Base-by-base conservation (phyloP, 2,888 invertebrate species). In the Atherix ibis region DNA sequence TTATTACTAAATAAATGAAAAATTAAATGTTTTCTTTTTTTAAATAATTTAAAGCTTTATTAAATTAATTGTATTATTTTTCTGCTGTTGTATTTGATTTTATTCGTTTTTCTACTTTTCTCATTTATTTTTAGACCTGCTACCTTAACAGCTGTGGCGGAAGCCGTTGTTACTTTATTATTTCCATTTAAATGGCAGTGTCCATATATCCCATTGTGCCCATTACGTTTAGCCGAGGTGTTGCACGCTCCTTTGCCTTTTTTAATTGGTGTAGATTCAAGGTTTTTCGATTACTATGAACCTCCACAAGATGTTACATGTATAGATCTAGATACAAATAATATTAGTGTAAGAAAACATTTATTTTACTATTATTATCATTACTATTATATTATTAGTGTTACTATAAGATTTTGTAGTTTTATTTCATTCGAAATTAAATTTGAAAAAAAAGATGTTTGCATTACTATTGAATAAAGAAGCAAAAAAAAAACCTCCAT, bases 151-250 rank as follows among this genome's bases (percentile, higher is more conserved):
- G 85, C 91, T 26, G 94, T 95, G 5, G 89, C 94, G 10, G 98
- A 98, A 69, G 95, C 97, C 24, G 81, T 97, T 18, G 85, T 91
- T 10, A 81, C 84, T 56, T 69, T 98, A 49, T 70, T 97, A 47
- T 98, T 99, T 59, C 98, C 98, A 1, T 95, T 98, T 62, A 94
- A 94, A 61, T 98, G 98, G 98, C 95, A 97, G 62, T 98, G 97
- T 56, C 97, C 98, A 0, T 98, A 98, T 61, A 95, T 99, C 64
- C 98, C 98, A 3, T 67, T 98, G 34, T 99, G 98, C 66, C 98
- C 98, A 9, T 68, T 98, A 55, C 85, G 85, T 37, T 64, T 94
- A 49, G 89, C 91, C n/a, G 84, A 91, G 65, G 89, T 98, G 4
- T 66, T 98, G 34, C 91, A 94, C 58, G 97, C 98, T 12, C 98